Conservation (phyloP, 2,797 vertebrate genomes). For the Anableps anableps region DNA sequence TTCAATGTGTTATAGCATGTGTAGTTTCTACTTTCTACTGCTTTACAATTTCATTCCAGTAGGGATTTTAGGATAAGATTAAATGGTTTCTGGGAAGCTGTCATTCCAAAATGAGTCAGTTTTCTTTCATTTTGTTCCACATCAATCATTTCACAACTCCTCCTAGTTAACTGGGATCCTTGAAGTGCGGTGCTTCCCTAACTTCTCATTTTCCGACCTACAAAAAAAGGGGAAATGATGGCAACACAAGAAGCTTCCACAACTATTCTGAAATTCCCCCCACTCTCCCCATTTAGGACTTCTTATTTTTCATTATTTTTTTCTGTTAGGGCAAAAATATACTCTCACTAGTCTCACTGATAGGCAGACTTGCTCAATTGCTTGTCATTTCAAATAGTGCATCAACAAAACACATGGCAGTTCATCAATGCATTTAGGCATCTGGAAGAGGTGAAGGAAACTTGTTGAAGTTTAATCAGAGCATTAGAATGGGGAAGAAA, state of each 20-base stretch:
- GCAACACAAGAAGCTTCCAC: neutral
- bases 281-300: neutral
- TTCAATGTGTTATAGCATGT: neutral
- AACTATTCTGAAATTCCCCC: neutral
- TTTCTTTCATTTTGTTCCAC: conserved; percentile 1
- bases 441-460: neutral
- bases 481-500: neutral
- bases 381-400: neutral
- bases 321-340: neutral
- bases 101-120: neutral
- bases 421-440: neutral
- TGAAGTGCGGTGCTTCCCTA: neutral
- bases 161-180: neutral
- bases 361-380: neutral
- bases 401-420: neutral
- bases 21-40: neutral
- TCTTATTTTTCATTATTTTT: neutral
- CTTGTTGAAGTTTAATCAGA: neutral
- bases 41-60: neutral
- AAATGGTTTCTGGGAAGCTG: neutral
- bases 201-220: neutral
- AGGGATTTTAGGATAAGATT: neutral
- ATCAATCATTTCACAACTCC: neutral
- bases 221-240: neutral
- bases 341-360: neutral